A percentile compares a stretch with the other conserved stretches of the same genome.
Conservation (phyloP, 2,888 invertebrate genomes). For the Drosophila percnosoma region DNA sequence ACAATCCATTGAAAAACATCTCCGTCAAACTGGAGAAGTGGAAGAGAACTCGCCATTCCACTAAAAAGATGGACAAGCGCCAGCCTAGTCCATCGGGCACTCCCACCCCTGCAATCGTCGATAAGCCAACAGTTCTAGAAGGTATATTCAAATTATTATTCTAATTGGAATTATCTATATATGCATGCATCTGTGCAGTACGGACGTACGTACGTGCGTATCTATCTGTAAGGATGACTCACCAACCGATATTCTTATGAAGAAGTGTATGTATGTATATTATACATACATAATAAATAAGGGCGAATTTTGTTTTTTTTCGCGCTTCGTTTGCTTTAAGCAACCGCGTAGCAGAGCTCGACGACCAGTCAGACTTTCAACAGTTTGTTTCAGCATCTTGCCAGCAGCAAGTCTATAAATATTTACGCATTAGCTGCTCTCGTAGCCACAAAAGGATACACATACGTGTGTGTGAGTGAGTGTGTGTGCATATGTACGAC, state of each 20-base stretch:
- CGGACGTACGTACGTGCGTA: neutral
- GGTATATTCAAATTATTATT: constrained; percentile 62
- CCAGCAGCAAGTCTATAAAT: constrained; percentile 56
- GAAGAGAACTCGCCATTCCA: constrained; percentile 83
- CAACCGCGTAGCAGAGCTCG: constrained; percentile 6
- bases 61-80: constrained; percentile 79
- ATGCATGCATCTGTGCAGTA: neutral
- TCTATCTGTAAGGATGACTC: constrained; percentile 25
- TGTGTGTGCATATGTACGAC: constrained; percentile 32
- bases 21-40: constrained; percentile 82
- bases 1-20: constrained; percentile 9
- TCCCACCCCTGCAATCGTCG: constrained; percentile 46
- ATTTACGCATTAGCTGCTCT: constrained; percentile 60
- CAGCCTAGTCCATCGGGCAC: constrained; percentile 56
- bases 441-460: constrained; percentile 25
- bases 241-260: constrained; percentile 5
- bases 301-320: constrained; percentile 5
- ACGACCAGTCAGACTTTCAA: constrained; percentile 5
- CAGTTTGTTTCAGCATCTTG: neutral
- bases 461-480: constrained; percentile 1
- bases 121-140: constrained; percentile 82
- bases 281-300: neutral
- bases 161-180: neutral
- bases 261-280: neutral
- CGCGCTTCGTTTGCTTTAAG: constrained; percentile 15